Percentiles rank a stretch among this genome's conserved stretches.
phyloP scores from a whole-genome alignment of 2,888 invertebrate genomes.

The Synanthedon andrenaeformis region DNA sequence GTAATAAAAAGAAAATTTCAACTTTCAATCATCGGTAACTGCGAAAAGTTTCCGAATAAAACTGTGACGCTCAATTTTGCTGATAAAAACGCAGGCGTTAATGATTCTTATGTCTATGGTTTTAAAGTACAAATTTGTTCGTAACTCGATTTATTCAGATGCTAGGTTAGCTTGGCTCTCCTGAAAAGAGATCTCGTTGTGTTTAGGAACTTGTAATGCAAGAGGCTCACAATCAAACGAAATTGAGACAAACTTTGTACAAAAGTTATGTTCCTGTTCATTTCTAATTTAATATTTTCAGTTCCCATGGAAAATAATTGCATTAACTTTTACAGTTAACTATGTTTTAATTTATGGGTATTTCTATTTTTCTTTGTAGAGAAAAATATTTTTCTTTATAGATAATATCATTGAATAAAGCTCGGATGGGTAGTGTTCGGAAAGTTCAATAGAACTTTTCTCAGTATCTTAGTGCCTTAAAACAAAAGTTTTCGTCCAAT shows the following conservation, averaged over 20 bases:
- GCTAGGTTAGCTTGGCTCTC: neutral
- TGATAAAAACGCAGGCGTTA: neutral
- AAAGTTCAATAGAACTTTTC: too few species aligned
- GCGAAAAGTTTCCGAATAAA: conserved; percentile 31
- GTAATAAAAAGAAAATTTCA: conserved; percentile 22
- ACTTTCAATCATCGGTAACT: conserved; percentile 33
- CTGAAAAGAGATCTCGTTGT: conserved; percentile 21
- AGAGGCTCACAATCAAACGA: conserved; percentile 35
- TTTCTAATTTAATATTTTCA: neutral
- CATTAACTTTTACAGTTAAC: too few species aligned
- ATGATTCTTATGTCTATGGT: neutral
- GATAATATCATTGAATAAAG: neutral
- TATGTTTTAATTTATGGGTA: neutral
- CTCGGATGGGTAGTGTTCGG: too few species aligned
- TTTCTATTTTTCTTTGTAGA: neutral
- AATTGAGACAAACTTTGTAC: neutral
- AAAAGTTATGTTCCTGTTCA: neutral
- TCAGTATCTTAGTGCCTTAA: too few species aligned
- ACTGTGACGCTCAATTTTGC: conserved; percentile 10
- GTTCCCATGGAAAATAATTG: neutral
- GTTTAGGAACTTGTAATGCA: conserved; percentile 35
- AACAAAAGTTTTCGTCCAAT: too few species aligned
- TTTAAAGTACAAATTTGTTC: conserved; percentile 11
- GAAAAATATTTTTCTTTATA: too few species aligned
- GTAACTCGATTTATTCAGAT: conserved; percentile 1